Evolutionary conservation across 2,888 invertebrate genomes (phyloP).

Genomic region (Monochamus alternatus): DNA sequence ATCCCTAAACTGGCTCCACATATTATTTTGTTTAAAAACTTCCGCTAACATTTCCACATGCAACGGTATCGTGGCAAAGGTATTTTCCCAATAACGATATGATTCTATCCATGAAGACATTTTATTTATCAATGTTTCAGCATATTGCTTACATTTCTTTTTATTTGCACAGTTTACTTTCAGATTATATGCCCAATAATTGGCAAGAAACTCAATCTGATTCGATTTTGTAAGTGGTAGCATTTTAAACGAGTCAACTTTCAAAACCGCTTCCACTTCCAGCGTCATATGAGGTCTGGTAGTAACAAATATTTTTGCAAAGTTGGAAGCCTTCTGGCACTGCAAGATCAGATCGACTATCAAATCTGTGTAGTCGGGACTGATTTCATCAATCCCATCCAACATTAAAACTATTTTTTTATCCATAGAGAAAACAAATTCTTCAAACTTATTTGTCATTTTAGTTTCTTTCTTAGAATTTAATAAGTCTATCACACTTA

Average conservation of each 20-base stretch:
- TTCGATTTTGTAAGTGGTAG: background rate
- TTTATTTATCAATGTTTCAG: slow-evolving; percentile 8
- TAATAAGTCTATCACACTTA: slow-evolving; percentile 13
- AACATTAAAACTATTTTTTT: too few species aligned
- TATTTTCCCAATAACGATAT: too few species aligned
- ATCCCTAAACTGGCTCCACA: background rate
- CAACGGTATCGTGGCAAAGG: too few species aligned
- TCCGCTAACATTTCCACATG: too few species aligned
- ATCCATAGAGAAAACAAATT: background rate
- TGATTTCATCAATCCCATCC: too few species aligned
- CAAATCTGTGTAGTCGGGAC: background rate
- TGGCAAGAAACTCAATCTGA: slow-evolving; percentile 16
- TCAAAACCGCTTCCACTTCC: background rate
- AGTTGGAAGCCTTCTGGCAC: background rate
- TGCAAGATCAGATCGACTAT: slow-evolving; percentile 7
- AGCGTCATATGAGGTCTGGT: too few species aligned
- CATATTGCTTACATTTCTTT: slow-evolving; percentile 9
- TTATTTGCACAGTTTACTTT: background rate
- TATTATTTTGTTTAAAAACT: background rate
- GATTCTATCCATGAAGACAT: slow-evolving; percentile 3
- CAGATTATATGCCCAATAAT: slow-evolving; percentile 24
- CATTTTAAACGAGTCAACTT: slow-evolving; percentile 16
- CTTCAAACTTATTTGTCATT: slow-evolving; percentile 15
- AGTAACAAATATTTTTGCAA: slow-evolving; percentile 28
- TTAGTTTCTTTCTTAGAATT: background rate